phyloP scores from a whole-genome alignment of 2,888 invertebrate species.

The Oithona nana region DNA sequence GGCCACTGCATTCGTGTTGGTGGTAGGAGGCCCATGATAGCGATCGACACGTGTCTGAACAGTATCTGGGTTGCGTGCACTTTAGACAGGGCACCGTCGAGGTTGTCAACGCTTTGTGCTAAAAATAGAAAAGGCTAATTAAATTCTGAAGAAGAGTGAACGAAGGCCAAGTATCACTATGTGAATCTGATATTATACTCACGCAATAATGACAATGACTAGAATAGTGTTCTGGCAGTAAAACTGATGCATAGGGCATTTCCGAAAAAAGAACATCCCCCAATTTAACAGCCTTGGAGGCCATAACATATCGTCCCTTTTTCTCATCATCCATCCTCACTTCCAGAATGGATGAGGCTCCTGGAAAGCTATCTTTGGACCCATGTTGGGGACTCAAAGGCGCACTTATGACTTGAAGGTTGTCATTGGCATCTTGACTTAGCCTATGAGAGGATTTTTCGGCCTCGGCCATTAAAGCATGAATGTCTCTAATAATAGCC shows the following conservation, averaged over 20 bases:
- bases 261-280: slow-evolving; percentile 61
- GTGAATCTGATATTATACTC: slow-evolving; percentile 24
- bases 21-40: slow-evolving; percentile 40
- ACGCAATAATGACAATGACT: slow-evolving; percentile 51
- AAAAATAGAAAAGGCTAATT: neutral
- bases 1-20: slow-evolving; percentile 48
- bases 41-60: slow-evolving; percentile 41
- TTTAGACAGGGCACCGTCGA: slow-evolving; percentile 13
- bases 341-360: neutral
- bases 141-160: neutral
- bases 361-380: neutral
- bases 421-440: neutral
- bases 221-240: slow-evolving; percentile 34
- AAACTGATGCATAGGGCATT: slow-evolving; percentile 57
- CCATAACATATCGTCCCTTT: slow-evolving; percentile 45
- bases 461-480: slow-evolving; percentile 6
- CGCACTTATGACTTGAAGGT: neutral
- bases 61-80: slow-evolving; percentile 34
- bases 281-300: slow-evolving; percentile 36
- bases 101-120: neutral
- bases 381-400: neutral
- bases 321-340: slow-evolving; percentile 27
- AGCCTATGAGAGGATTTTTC: neutral
- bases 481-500: slow-evolving; percentile 4
- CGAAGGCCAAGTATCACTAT: neutral